Evolutionary conservation across 1,140 invertebrate genomes (phyloP), one percentile per base, ranked within the genome.

Genomic region (Ips typographus): DNA sequence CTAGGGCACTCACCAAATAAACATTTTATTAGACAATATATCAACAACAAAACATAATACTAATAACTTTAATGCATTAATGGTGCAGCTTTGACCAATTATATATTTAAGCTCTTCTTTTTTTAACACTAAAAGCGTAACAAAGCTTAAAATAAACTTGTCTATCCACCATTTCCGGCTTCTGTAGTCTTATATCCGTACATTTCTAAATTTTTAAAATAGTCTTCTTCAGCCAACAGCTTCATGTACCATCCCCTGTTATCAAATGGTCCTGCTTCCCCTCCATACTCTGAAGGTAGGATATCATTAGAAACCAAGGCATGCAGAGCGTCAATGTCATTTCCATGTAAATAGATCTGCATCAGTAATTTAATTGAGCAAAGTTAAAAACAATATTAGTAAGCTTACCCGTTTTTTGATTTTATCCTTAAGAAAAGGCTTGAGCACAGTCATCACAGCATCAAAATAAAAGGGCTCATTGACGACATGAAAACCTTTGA

Each of bases 381-480:
- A 6, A 1, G 38, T 37, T n/a, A 41, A 60, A 60, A n/a, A 57
- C 4, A 60, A 58, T 7, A 40, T 58, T 39, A 55, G 36, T 8
- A 55, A 8, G 5, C 75, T 77, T 79, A 87, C 86, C 79, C 85
- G 81, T 68, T 84, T 81, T 72, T 82, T 80, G 60, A 86, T 85
- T 76, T 87, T 87, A 58, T 87, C 85, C 70, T 84, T 86, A 0
- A 88, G 75, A 72, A 88, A 87, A 4, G 87, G 86, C 71, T 84
- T 85, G 7, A 87, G 71, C 64, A 88, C 80, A 56, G 86, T 82
- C 75, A 86, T 85, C 2, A 86, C 75, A 7, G 85, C 83, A 71
- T 86, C 85, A 69, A 88, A 86, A 71, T 86, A 84, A 76, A 83
- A 86, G 5, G 86, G 86, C 76, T 88, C 84, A 74, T 87, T 86